Percentiles rank a stretch among this genome's conserved stretches.
Evolutionary conservation across 2,797 vertebrate genomes (phyloP).

Genomic region (Hyperoplus lanceolatus): DNA sequence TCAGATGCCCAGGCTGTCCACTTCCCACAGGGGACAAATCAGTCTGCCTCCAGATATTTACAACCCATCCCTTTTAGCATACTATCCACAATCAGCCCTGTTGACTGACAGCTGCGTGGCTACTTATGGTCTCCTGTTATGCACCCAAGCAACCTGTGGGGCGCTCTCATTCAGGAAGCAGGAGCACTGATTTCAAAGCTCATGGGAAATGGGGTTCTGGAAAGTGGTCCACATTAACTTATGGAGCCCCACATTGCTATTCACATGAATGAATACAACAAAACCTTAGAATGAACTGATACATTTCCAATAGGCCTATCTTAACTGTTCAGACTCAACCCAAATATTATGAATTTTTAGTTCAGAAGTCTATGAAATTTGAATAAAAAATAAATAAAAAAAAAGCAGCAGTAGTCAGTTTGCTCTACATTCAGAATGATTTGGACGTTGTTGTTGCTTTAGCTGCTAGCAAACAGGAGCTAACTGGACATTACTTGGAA

Average conservation of each 20-base stretch:
- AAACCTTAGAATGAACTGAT: background rate
- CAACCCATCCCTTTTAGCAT: slow-evolving; percentile 40
- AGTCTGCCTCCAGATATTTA: slow-evolving; percentile 50
- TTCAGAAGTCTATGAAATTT: too few species aligned
- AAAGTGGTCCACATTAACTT: background rate
- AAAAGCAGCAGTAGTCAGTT: too few species aligned
- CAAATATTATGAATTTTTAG: too few species aligned
- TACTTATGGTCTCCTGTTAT: slow-evolving; percentile 52
- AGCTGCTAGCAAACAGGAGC: background rate
- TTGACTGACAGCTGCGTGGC: slow-evolving; percentile 63
- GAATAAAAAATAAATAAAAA: too few species aligned
- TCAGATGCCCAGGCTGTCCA: slow-evolving; percentile 44
- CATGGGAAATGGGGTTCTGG: slow-evolving; percentile 53
- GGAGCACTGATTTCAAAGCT: slow-evolving; percentile 6
- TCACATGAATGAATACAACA: background rate
- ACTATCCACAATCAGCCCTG: slow-evolving; percentile 31
- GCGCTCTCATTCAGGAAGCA: background rate
- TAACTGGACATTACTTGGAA: background rate
- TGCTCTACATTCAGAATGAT: background rate
- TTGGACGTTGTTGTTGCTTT: background rate
- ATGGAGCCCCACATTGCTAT: background rate
- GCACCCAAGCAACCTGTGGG: slow-evolving; percentile 20
- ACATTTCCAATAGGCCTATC: too few species aligned
- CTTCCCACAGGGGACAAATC: slow-evolving; percentile 47
- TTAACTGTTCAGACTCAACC: too few species aligned